These are phyloP conservation scores for Galemys pyrenaicus DNA, from an alignment of 2,113 vertebrate species.

Conservation along the genomic window DNA sequence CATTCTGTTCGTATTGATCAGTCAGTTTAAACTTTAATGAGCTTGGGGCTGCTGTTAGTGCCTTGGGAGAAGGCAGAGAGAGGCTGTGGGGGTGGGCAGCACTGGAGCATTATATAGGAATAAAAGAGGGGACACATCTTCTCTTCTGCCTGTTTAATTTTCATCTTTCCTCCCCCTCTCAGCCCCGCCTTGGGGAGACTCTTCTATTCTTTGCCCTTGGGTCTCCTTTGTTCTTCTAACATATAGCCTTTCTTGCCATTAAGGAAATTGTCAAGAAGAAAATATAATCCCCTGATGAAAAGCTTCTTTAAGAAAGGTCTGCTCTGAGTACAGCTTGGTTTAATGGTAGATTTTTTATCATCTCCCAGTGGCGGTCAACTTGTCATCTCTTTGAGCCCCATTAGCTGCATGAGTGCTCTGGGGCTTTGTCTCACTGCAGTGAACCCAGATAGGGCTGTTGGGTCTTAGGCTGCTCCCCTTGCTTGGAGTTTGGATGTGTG, in stretches of 20 bases:
- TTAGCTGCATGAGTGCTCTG: neutral
- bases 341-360: conserved; percentile 84
- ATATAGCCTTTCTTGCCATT: conserved; percentile 68
- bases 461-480: neutral
- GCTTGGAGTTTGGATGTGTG: neutral
- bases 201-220: conserved; percentile 73
- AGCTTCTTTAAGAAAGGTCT: conserved; percentile 76
- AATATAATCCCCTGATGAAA: conserved; percentile 71
- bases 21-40: conserved; percentile 88
- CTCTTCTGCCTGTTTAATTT: conserved; percentile 71
- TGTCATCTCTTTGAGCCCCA: neutral
- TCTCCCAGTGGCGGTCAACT: conserved; percentile 65
- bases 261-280: conserved; percentile 75
- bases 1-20: conserved; percentile 85
- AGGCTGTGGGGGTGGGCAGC: conserved; percentile 27
- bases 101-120: conserved; percentile 16
- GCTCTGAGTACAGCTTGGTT: conserved; percentile 73
- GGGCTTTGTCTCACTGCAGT: neutral
- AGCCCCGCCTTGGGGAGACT: conserved; percentile 34
- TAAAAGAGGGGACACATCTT: conserved; percentile 60
- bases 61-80: conserved; percentile 41
- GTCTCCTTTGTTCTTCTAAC: conserved; percentile 76
- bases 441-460: neutral
- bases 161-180: neutral
- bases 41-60: conserved; percentile 77